These are phyloP conservation scores for Melanotaenia nigrans DNA, from an alignment of 2,797 vertebrate species.

Conservation along the genomic window DNA sequence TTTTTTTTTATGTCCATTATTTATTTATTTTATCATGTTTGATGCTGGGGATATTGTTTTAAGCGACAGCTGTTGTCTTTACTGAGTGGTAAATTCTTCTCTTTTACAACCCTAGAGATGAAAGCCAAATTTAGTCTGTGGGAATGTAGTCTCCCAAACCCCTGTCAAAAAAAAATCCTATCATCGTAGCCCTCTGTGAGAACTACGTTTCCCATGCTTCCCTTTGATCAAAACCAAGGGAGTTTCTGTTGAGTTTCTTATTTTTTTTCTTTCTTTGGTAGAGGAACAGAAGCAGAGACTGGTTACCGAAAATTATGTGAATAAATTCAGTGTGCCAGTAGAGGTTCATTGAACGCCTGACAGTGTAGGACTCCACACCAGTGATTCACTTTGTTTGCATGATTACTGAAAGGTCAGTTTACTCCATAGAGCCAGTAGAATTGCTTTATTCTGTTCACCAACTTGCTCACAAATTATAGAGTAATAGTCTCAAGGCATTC, in stretches of 20 bases:
- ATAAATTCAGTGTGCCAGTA: constrained; percentile 69
- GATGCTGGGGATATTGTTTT: constrained; percentile 80
- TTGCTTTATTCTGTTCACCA: constrained; percentile 43
- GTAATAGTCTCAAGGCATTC: constrained; percentile 52
- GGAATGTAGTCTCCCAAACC: constrained; percentile 71
- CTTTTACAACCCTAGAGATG: constrained; percentile 78
- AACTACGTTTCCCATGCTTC: constrained; percentile 80
- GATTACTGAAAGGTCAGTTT: constrained; percentile 79
- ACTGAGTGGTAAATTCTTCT: constrained; percentile 67
- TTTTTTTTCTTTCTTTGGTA: constrained; percentile 32
- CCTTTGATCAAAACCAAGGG: constrained; percentile 72
- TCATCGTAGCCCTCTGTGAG: constrained; percentile 70
- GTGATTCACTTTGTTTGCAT: constrained; percentile 73
- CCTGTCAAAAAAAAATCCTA: constrained; percentile 69
- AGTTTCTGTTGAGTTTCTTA: constrained; percentile 35
- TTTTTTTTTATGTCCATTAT: constrained; percentile 30
- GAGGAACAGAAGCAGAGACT: constrained; percentile 40
- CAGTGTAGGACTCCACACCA: constrained; percentile 48
- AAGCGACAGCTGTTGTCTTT: constrained; percentile 86
- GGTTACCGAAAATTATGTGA: constrained; percentile 50
- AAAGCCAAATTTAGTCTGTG: constrained; percentile 76
- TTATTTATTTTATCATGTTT: constrained; percentile 47
- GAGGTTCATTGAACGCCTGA: constrained; percentile 56
- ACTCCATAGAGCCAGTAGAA: constrained; percentile 61
- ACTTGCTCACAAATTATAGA: constrained; percentile 62